phyloP scores from a whole-genome alignment of 2,888 invertebrate genomes.

The Dione vanillae region DNA sequence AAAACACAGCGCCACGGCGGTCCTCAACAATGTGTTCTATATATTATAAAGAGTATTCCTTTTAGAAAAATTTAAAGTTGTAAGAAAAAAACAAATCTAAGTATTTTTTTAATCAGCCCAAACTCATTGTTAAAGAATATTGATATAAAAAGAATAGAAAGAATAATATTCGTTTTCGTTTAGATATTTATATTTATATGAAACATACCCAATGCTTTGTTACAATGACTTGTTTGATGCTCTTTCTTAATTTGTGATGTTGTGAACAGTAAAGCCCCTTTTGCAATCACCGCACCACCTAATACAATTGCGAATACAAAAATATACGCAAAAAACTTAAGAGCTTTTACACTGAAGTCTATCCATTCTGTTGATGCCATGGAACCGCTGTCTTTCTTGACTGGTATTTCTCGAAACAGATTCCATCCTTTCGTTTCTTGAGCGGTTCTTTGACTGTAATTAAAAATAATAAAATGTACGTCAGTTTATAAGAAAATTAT shows the following conservation, averaged over 20 bases:
- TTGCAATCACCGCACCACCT: constrained; percentile 88
- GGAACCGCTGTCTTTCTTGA: constrained; percentile 87
- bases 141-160: too few relatives aligned
- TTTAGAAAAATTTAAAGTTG: too few relatives aligned
- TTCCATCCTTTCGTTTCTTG: constrained; percentile 90
- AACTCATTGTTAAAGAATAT: too few relatives aligned
- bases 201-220: constrained; percentile 69
- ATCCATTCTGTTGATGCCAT: constrained; percentile 86
- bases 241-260: constrained; percentile 87
- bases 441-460: constrained; percentile 76
- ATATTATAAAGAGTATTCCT: too few relatives aligned
- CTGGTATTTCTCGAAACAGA: constrained; percentile 89
- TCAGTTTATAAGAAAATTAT: not conserved
- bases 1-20: too few relatives aligned
- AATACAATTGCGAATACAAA: constrained; percentile 87
- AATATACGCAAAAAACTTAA: constrained; percentile 88
- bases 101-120: too few relatives aligned
- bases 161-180: too few relatives aligned
- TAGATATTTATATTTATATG: not conserved
- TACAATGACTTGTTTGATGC: constrained; percentile 85
- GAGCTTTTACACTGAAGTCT: constrained; percentile 84
- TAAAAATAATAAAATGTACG: constrained; percentile 14
- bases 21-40: too few relatives aligned
- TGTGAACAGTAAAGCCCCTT: constrained; percentile 89
- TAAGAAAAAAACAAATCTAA: too few relatives aligned